phyloP scores from a whole-genome alignment of 2,797 vertebrate genomes.

The Semaprochilodus insignis region DNA sequence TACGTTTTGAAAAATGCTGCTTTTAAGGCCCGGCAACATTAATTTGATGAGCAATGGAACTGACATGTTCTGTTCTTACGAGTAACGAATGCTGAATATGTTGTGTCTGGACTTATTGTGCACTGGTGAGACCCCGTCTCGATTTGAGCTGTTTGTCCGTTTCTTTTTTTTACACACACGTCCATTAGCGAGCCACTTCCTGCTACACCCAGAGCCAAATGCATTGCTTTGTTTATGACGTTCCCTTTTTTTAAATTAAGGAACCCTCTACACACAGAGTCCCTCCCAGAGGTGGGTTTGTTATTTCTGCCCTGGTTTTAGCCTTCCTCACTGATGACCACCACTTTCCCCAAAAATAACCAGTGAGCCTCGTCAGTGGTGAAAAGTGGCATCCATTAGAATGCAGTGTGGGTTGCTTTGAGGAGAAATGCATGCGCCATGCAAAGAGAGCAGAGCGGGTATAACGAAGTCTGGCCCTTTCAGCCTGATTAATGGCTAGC shows the following conservation, averaged over 20 bases:
- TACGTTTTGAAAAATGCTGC: no score
- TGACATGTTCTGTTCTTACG: background rate
- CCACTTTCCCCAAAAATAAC: constrained; percentile 47
- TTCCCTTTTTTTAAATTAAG: constrained; percentile 46
- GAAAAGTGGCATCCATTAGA: constrained; percentile 33
- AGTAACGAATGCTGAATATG: constrained; percentile 61
- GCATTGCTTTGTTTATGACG: constrained; percentile 67
- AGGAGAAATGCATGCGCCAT: background rate
- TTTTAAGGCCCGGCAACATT: background rate
- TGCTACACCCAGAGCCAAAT: constrained; percentile 64
- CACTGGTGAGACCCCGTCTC: constrained; percentile 48
- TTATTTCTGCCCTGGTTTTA: constrained; percentile 64
- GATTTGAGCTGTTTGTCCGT: constrained; percentile 25
- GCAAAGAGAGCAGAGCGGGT: constrained; percentile 2
- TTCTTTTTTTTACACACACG: constrained; percentile 44
- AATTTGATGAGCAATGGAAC: constrained; percentile 11
- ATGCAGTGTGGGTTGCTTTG: constrained; percentile 18
- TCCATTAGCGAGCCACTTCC: constrained; percentile 57
- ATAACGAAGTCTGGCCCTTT: constrained; percentile 23
- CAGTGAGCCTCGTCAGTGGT: constrained; percentile 31
- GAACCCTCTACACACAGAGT: constrained; percentile 42
- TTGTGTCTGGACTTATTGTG: constrained; percentile 48
- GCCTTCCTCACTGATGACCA: constrained; percentile 40
- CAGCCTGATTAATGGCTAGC: constrained; percentile 37
- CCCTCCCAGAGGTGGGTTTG: constrained; percentile 72